Conservation (phyloP, 2,113 vertebrate genomes). For the Dicentrarchus labrax region DNA sequence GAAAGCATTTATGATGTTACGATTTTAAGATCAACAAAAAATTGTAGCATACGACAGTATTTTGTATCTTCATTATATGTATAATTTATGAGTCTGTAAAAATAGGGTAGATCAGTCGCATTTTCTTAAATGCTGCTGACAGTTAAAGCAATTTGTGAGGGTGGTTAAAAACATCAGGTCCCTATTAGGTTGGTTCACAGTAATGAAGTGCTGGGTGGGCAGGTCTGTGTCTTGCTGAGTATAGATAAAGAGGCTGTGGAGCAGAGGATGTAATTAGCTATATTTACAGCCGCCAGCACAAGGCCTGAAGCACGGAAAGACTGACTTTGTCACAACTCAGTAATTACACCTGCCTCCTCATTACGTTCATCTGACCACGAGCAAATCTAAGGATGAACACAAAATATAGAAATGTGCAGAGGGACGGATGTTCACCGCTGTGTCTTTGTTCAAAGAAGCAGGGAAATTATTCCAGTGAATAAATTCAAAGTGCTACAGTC, state of each 20-base stretch:
- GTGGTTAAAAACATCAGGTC: constrained; percentile 60
- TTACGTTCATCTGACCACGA: constrained; percentile 35
- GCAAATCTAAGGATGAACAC: constrained; percentile 3
- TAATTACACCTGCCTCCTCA: constrained; percentile 73
- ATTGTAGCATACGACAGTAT: not conserved
- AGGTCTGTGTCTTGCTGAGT: constrained; percentile 81
- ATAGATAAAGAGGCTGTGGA: constrained; percentile 82
- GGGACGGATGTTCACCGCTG: not conserved
- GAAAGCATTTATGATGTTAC: not conserved
- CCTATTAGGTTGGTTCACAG: constrained; percentile 72
- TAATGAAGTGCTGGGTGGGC: constrained; percentile 83
- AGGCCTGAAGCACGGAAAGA: constrained; percentile 63
- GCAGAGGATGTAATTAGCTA: constrained; percentile 83
- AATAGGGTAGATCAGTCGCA: not conserved
- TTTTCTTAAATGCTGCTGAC: constrained; percentile 40
- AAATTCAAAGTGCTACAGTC: not conserved
- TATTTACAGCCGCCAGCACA: constrained; percentile 76
- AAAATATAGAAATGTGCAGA: constrained; percentile 27
- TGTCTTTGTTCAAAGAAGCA: constrained; percentile 13
- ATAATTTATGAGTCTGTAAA: not conserved
- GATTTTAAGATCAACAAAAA: not conserved
- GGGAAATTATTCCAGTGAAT: not conserved
- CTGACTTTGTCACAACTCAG: constrained; percentile 71
- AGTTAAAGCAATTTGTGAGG: constrained; percentile 72
- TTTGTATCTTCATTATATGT: not conserved